A percentile compares a stretch with the other conserved stretches of the same genome.
These are phyloP conservation scores for Drosophila leonis DNA, from an alignment of 2,888 invertebrate species.

Conservation along the genomic window DNA sequence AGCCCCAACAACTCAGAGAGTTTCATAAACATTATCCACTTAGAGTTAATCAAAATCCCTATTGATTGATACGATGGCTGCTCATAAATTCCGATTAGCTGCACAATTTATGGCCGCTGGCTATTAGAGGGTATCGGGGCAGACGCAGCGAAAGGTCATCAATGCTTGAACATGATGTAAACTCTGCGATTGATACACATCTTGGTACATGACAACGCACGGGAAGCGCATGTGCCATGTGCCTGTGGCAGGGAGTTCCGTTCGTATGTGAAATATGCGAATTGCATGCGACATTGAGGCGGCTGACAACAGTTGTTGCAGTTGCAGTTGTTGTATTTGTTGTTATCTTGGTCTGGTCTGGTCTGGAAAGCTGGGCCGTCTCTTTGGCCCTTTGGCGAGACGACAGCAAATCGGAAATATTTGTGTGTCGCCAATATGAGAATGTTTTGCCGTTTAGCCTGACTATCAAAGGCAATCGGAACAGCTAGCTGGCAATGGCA, in stretches of 20 bases:
- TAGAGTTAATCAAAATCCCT: background rate
- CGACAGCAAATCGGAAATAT: conserved; percentile 70
- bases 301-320: conserved; percentile 22
- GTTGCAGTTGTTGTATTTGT: conserved; percentile 20
- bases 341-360: conserved; percentile 33
- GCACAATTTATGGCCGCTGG: background rate
- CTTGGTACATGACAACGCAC: conserved; percentile 44
- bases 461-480: conserved; percentile 66
- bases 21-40: background rate
- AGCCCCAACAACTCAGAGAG: no score
- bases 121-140: background rate
- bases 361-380: conserved; percentile 36
- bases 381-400: conserved; percentile 10
- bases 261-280: conserved; percentile 56
- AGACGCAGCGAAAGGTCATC: conserved; percentile 41
- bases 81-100: background rate
- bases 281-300: conserved; percentile 55
- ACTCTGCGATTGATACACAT: conserved; percentile 65
- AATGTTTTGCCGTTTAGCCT: conserved; percentile 53
- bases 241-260: conserved; percentile 29
- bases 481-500: conserved; percentile 27
- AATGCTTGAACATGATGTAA: conserved; percentile 64
- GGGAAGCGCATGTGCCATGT: conserved; percentile 11
- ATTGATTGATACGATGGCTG: background rate
- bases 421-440: conserved; percentile 73